Conservation (phyloP, 2,113 vertebrate genomes). For the Chionis minor region DNA sequence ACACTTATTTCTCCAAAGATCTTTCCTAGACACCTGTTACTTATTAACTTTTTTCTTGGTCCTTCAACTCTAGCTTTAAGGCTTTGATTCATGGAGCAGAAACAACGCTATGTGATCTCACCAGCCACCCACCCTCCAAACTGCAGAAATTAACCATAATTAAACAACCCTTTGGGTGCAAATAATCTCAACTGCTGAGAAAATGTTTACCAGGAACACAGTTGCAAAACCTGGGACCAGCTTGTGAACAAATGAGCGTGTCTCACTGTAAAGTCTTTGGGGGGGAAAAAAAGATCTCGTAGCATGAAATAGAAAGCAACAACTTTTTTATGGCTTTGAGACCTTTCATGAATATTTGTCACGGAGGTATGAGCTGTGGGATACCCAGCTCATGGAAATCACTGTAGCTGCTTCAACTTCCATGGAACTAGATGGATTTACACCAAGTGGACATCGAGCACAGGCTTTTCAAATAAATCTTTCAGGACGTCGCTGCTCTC, state of each 20-base stretch:
- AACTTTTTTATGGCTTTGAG: background rate
- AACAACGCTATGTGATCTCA: background rate
- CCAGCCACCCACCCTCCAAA: background rate
- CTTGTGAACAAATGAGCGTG: background rate
- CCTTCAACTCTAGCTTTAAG: slow-evolving; percentile 13
- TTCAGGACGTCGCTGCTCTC: background rate
- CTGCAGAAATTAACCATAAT: background rate
- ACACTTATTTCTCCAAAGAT: background rate
- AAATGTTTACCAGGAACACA: background rate
- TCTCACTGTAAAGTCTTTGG: background rate
- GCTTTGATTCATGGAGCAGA: slow-evolving; percentile 28
- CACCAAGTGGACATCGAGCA: background rate
- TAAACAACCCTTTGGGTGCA: background rate
- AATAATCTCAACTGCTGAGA: background rate
- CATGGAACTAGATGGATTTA: background rate
- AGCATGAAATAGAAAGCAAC: background rate
- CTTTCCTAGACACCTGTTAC: slow-evolving; percentile 6
- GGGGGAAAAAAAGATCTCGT: background rate
- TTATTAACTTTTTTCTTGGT: background rate
- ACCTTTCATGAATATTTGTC: background rate
- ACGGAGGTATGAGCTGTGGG: background rate
- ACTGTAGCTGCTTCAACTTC: background rate
- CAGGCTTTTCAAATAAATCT: background rate
- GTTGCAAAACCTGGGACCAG: background rate
- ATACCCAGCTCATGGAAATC: background rate